Percentiles rank a stretch among this genome's conserved stretches.
Conservation (phyloP, 2,888 invertebrate species). For the Hemicrepidius hirtus region DNA sequence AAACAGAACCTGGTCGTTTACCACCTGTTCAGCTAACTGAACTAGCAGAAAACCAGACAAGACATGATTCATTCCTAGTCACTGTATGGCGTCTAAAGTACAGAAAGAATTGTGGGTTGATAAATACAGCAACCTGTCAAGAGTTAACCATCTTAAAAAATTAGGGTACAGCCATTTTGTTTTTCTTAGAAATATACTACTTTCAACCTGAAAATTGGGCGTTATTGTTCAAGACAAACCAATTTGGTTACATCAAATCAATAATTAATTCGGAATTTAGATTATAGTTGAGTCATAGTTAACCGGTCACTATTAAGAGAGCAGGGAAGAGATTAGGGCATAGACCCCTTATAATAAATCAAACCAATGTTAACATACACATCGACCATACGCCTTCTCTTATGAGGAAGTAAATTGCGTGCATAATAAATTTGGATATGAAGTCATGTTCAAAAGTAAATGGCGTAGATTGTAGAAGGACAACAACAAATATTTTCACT, state of each 20-base stretch:
- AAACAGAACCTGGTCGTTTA: constrained; percentile 24
- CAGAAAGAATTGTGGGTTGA: constrained; percentile 24
- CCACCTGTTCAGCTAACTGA: constrained; percentile 32
- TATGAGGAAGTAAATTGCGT: constrained; percentile 17
- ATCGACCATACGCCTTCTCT: background rate
- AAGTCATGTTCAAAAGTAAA: constrained; percentile 5
- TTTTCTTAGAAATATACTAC: background rate
- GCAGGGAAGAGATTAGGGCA: constrained; percentile 13
- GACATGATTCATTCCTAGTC: constrained; percentile 32
- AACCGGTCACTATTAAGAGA: background rate
- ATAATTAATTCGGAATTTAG: constrained; percentile 17
- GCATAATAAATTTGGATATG: constrained; percentile 4
- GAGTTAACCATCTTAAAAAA: constrained; percentile 17
- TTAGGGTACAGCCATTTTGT: background rate
- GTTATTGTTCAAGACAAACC: too few relatives aligned
- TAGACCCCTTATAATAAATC: background rate
- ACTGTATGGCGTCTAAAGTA: constrained; percentile 15
- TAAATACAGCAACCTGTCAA: constrained; percentile 31
- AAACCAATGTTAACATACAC: background rate
- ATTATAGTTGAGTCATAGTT: constrained; percentile 11
- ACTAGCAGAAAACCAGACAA: constrained; percentile 13
- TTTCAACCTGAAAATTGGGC: background rate
- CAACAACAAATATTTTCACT: constrained; percentile 23
- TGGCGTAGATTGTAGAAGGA: constrained; percentile 15
- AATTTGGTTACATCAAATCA: background rate